phyloP scores from a whole-genome alignment of 2,797 vertebrate species.

The Acomys russatus region DNA sequence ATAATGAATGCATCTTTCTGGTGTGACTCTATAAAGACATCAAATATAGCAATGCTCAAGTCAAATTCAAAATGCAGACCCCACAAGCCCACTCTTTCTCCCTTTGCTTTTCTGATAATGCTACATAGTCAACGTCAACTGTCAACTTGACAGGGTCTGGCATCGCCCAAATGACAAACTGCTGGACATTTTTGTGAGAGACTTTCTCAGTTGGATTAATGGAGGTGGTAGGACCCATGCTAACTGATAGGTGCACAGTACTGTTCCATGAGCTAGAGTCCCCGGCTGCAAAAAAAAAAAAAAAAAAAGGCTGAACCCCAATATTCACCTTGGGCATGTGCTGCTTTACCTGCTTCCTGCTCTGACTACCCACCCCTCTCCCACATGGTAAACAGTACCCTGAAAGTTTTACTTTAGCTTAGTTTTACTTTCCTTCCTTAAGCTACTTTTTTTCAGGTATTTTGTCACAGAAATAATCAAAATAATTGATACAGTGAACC shows the following conservation, averaged over 20 bases:
- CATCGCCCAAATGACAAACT: neutral
- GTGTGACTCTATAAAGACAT: neutral
- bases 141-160: neutral
- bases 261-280: neutral
- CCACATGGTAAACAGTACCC: neutral
- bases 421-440: neutral
- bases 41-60: neutral
- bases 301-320: neutral
- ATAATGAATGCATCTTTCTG: neutral
- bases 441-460: neutral
- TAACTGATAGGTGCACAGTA: neutral
- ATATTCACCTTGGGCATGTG: too few relatives aligned
- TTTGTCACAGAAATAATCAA: neutral
- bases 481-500: neutral
- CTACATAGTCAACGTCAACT: neutral
- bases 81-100: neutral
- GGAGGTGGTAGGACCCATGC: neutral
- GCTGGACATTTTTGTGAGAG: neutral
- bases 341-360: neutral
- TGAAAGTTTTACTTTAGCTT: neutral
- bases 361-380: neutral
- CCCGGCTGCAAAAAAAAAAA: neutral
- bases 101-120: neutral
- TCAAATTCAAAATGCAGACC: neutral
- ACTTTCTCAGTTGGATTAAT: neutral